These are phyloP conservation scores for Laupala kohalensis DNA, from an alignment of 1,140 invertebrate species.

Conservation along the genomic window DNA sequence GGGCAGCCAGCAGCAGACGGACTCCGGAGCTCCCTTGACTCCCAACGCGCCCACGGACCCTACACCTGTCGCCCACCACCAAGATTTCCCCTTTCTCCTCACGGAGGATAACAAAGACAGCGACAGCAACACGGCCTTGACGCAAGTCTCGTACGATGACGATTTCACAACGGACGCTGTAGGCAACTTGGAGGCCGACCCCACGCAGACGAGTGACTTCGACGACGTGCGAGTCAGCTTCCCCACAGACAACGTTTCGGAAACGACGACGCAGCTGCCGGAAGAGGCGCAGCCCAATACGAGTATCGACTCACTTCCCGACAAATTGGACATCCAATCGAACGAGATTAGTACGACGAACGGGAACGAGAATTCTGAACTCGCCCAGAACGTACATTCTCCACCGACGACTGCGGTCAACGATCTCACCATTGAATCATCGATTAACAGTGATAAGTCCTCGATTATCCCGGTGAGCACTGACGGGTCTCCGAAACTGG, in stretches of 20 bases:
- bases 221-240: background rate
- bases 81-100: background rate
- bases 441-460: background rate
- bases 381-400: background rate
- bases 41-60: background rate
- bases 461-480: too few species aligned
- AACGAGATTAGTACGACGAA: background rate
- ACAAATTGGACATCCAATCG: background rate
- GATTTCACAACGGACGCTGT: background rate
- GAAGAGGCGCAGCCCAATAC: background rate
- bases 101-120: background rate
- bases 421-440: background rate
- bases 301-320: background rate
- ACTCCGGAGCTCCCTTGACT: background rate
- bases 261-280: background rate
- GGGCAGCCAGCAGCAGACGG: background rate
- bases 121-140: background rate
- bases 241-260: background rate
- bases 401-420: background rate
- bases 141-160: background rate
- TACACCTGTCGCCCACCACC: background rate
- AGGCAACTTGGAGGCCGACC: background rate
- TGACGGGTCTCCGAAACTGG: constrained; percentile 8
- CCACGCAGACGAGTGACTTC: background rate
- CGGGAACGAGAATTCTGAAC: background rate